These are phyloP conservation scores for Trichechus manatus DNA, from an alignment of 2,113 vertebrate species.

Conservation along the genomic window DNA sequence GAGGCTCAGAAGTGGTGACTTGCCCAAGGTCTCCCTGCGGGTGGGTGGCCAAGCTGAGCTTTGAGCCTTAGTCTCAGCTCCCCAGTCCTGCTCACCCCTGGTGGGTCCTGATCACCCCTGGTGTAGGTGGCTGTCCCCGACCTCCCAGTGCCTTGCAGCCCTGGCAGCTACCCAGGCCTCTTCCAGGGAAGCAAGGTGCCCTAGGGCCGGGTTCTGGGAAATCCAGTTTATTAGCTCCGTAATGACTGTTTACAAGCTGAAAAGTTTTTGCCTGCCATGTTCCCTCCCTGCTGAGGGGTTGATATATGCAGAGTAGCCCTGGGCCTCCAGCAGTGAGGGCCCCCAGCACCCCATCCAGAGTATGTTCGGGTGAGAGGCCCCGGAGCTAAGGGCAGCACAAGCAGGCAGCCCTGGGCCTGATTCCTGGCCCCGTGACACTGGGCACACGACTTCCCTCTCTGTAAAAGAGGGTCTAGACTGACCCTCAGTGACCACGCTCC, in stretches of 20 bases:
- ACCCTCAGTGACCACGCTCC: accelerated
- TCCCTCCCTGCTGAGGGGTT: background rate
- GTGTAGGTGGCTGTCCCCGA: background rate
- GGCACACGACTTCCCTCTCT: background rate
- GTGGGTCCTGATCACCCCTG: too few relatives aligned
- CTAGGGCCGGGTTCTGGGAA: conserved; percentile 70
- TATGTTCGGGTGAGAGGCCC: accelerated
- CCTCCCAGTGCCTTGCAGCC: background rate
- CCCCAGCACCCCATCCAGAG: accelerated
- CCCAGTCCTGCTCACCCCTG: background rate
- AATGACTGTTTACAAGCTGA: conserved; percentile 67
- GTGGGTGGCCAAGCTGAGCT: background rate
- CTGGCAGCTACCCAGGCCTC: background rate
- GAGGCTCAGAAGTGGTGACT: background rate
- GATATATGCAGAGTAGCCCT: background rate
- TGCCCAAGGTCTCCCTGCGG: background rate
- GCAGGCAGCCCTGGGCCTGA: background rate
- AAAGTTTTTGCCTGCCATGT: conserved; percentile 59
- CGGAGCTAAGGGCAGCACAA: too few relatives aligned
- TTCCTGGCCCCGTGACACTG: background rate
- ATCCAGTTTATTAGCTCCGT: conserved; percentile 71
- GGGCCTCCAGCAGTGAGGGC: background rate
- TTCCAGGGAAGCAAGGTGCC: conserved; percentile 54
- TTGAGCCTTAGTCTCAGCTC: background rate
- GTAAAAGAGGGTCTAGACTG: background rate